These are phyloP conservation scores for Fregetta grallaria DNA, from an alignment of 2,113 vertebrate species.

Conservation along the genomic window DNA sequence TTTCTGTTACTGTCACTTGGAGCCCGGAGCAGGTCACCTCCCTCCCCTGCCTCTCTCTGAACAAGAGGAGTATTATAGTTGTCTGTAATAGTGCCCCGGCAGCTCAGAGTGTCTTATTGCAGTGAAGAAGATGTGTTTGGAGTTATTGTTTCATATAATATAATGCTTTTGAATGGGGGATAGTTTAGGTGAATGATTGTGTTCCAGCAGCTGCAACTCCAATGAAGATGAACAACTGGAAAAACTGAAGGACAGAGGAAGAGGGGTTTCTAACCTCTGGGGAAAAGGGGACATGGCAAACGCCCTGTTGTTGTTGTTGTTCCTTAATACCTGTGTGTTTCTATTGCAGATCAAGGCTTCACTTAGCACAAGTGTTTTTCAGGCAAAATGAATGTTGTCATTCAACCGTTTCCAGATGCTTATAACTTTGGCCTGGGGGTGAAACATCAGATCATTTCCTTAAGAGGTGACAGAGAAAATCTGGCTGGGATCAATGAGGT, in stretches of 20 bases:
- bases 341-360: not conserved
- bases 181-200: not conserved
- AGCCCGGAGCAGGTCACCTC: not conserved
- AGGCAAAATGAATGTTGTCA: not conserved
- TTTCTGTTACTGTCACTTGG: not conserved
- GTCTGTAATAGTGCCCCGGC: not conserved
- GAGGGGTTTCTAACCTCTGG: not conserved
- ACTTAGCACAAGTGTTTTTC: not conserved
- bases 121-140: not conserved
- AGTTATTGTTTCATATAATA: not conserved
- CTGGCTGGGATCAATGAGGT: not conserved
- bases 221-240: not conserved
- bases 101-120: not conserved
- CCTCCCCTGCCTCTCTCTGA: not conserved
- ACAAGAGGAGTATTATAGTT: not conserved
- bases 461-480: not conserved
- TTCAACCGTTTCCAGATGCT: not conserved
- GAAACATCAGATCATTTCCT: not conserved
- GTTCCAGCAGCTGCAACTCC: not conserved
- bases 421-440: not conserved
- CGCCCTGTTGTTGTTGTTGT: rapidly evolving
- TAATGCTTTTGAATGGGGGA: not conserved
- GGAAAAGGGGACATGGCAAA: not conserved
- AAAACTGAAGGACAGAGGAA: not conserved
- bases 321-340: not conserved